Evolutionary conservation across 2,113 vertebrate genomes (phyloP), one percentile per base, ranked within the genome.

Genomic region (Stigmatopora nigra): DNA sequence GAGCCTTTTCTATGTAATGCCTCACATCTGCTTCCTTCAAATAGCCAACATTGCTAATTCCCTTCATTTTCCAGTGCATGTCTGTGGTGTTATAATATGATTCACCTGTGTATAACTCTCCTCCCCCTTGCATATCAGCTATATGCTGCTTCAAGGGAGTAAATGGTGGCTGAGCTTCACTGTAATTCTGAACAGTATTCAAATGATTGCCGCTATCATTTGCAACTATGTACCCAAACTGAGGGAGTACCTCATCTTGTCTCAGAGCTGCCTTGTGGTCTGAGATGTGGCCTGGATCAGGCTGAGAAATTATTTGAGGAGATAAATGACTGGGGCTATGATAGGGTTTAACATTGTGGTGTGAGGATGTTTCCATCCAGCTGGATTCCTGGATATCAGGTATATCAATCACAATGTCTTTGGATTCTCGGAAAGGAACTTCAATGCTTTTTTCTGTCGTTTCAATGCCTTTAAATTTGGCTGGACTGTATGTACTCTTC

Each of bases 401-500:
- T 19, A 86, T 83, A 20, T 89, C 83, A 67, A 82, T 86, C 7
- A 81, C 77, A 66, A 63, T 83, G 67, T 90, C 82, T 76, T 66
- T 79, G 10, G 71, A 69, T 70, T 93, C 90, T 25, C 88, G 86
- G 15, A 71, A 53, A 15, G 22, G 62, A 4, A 73, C 75, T 65
- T 87, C 87, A 58, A 86, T 89, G 47, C 62, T 70, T 78, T 75
- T 88, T 70, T 84, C 86, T 70, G 71, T 78, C 53, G 88, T 88
- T 13, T 94, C 93, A 5, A 76, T 62, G 52, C 74, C 85, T 81
- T 88, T 93, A 48, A 91, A 82, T 72, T 90, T 86, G 10, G 88
- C 80, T 7, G 94, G 92, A 31, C 91, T 94, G 61, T 97, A 98
- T 0, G 89, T 95, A 78, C 92, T 96, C 83, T 96, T 99, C 2